Conservation (phyloP, 2,113 vertebrate species). For the Anolis sagrei region DNA sequence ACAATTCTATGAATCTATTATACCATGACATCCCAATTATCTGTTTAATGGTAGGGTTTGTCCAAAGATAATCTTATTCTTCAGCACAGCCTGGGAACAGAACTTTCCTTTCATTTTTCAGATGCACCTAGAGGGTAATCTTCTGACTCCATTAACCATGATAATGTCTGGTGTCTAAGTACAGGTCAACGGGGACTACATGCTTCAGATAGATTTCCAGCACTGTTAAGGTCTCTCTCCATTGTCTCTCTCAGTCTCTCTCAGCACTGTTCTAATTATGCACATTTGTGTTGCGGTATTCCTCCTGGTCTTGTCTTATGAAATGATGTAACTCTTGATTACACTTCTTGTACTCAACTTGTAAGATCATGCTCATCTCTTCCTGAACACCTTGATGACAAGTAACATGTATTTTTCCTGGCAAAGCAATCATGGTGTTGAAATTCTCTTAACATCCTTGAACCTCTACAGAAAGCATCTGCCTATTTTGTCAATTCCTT, state of each 20-base stretch:
- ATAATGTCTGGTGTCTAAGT: conserved; percentile 58
- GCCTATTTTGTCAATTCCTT: conserved; percentile 61
- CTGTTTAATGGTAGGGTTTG: background rate
- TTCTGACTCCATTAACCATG: conserved; percentile 19
- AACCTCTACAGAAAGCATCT: conserved; percentile 64
- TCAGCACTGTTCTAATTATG: conserved; percentile 68
- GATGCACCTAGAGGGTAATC: conserved; percentile 15
- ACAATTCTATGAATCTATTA: too few species aligned
- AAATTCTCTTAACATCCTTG: conserved; percentile 59
- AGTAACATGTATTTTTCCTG: conserved; percentile 67
- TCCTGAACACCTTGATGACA: conserved; percentile 73
- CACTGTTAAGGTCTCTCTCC: conserved; percentile 52
- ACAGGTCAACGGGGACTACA: conserved; percentile 46
- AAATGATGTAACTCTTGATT: conserved; percentile 73
- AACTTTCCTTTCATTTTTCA: background rate
- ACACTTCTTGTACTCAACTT: conserved; percentile 68
- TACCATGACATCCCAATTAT: too few species aligned
- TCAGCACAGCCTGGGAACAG: conserved; percentile 9
- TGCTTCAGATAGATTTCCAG: conserved; percentile 59
- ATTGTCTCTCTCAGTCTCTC: conserved; percentile 48
- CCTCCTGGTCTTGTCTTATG: conserved; percentile 70
- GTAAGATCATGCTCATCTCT: conserved; percentile 59
- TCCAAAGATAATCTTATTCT: background rate
- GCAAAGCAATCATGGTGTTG: conserved; percentile 67
- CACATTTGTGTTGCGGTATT: conserved; percentile 67